Evolutionary conservation across 1,140 invertebrate species (phyloP).

Genomic region (Habropoda laboriosa): DNA sequence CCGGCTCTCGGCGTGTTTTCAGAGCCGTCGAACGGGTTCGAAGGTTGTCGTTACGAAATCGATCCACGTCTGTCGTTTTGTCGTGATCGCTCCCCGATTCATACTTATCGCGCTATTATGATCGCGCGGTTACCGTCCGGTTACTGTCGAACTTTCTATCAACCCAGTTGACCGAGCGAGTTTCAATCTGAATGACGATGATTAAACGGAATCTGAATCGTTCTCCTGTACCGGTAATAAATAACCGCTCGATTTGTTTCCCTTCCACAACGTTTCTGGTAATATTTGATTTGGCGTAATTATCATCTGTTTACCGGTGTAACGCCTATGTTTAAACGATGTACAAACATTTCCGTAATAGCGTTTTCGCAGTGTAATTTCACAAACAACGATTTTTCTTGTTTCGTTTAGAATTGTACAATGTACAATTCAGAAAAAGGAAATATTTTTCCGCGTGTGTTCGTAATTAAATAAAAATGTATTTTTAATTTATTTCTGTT

Average conservation of each 20-base stretch:
- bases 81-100: conserved; percentile 24
- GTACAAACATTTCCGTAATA: too few species aligned
- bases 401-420: too few species aligned
- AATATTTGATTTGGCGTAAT: too few species aligned
- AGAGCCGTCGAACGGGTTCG: conserved; percentile 48
- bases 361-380: too few species aligned
- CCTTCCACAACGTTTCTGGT: background rate
- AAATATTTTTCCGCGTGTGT: too few species aligned
- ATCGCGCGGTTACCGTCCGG: conserved; percentile 19
- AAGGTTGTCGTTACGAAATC: conserved; percentile 52
- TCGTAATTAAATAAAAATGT: too few species aligned
- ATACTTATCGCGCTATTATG: conserved; percentile 25
- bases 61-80: conserved; percentile 17
- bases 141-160: conserved; percentile 19
- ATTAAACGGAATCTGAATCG: background rate
- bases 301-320: too few species aligned
- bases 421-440: too few species aligned
- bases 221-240: background rate
- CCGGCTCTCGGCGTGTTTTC: conserved; percentile 35
- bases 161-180: background rate
- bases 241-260: background rate
- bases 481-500: too few species aligned
- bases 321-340: too few species aligned
- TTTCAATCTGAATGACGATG: background rate
- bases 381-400: too few species aligned